These are phyloP conservation scores for Idaea dimidiata DNA, from an alignment of 2,888 invertebrate genomes.

Conservation along the genomic window DNA sequence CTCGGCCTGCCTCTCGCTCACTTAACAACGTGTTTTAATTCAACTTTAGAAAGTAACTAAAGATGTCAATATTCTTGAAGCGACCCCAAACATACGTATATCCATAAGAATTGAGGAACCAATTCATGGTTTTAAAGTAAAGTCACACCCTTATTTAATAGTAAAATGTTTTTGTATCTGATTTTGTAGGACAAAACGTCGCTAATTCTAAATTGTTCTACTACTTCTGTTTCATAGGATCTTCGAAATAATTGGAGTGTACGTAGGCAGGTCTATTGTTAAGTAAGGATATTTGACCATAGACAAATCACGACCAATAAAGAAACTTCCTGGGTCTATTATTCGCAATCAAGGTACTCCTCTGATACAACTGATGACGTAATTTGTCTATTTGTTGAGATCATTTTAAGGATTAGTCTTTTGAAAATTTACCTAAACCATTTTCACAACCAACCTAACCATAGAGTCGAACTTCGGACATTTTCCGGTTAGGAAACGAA, in stretches of 20 bases:
- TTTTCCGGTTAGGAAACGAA: conserved; percentile 59
- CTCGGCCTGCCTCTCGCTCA: conserved; percentile 71
- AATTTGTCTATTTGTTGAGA: conserved; percentile 23
- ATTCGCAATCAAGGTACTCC: conserved; percentile 24
- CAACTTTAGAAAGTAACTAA: conserved; percentile 77
- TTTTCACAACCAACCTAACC: conserved; percentile 48
- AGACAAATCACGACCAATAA: conserved; percentile 25
- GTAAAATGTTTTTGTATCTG: no score
- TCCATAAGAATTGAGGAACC: no score
- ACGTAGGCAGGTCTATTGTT: background rate
- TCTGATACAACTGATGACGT: conserved; percentile 26
- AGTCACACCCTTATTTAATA: no score
- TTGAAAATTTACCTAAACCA: no score
- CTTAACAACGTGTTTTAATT: conserved; percentile 75
- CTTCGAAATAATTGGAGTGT: background rate
- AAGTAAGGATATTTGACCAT: conserved; percentile 3
- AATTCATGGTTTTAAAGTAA: no score
- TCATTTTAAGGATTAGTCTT: conserved; percentile 27
- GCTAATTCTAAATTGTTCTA: background rate
- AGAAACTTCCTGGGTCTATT: conserved; percentile 30
- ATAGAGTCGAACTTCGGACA: conserved; percentile 66
- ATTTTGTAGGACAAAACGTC: no score
- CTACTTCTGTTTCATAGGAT: background rate
- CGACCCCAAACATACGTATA: background rate
- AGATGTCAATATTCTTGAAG: conserved; percentile 17